phyloP scores from a whole-genome alignment of 2,797 vertebrate genomes.

The Pristis pectinata region DNA sequence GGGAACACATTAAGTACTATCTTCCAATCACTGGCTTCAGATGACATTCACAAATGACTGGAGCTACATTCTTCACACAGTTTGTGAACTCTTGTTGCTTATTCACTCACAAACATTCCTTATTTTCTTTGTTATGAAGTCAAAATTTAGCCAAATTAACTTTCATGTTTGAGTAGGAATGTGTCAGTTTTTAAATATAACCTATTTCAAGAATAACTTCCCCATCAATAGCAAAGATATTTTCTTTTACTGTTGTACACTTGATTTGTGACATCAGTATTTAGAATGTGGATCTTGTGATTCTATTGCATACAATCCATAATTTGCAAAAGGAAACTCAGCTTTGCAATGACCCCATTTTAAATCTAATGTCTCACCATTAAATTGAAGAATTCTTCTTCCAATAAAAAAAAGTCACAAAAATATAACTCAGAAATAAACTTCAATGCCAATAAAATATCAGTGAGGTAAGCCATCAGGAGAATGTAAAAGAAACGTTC shows the following conservation, averaged over 20 bases:
- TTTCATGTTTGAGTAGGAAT: neutral
- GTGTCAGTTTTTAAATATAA: neutral
- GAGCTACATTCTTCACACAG: neutral
- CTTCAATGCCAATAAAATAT: neutral
- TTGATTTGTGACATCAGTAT: neutral
- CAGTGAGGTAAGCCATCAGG: conserved; percentile 13
- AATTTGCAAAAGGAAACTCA: neutral
- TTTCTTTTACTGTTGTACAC: neutral
- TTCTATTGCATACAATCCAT: neutral
- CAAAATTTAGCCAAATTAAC: neutral
- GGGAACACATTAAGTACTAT: neutral
- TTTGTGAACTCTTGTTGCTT: neutral
- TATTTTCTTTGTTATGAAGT: neutral
- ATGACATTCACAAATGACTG: conserved; percentile 32
- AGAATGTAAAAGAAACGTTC: neutral
- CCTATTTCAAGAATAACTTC: neutral
- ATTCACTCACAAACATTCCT: neutral
- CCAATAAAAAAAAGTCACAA: conserved; percentile 4
- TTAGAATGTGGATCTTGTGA: neutral
- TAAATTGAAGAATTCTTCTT: neutral
- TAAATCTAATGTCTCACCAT: neutral
- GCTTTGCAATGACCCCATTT: neutral
- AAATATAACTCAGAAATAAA: neutral
- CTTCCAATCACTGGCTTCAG: conserved; percentile 12
- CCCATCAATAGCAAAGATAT: neutral